Percentiles rank a stretch among this genome's conserved stretches.
phyloP scores from a whole-genome alignment of 2,888 invertebrate genomes.

The Oeneis ivallda region DNA sequence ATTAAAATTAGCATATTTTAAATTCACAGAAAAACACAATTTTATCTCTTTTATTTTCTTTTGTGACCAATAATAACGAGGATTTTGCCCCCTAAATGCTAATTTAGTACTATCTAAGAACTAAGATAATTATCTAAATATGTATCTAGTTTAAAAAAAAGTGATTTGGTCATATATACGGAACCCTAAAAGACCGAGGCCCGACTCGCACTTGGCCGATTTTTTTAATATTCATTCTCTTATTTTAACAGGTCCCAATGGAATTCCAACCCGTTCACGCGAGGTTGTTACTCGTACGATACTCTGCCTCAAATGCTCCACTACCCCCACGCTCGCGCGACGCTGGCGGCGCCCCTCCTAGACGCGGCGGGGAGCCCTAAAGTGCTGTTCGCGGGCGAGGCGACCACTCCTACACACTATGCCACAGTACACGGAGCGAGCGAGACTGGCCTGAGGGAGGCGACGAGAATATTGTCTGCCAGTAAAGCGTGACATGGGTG shows the following conservation, averaged over 20 bases:
- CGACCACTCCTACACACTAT: conserved; percentile 78
- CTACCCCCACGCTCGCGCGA: conserved; percentile 69
- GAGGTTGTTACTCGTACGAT: conserved; percentile 87
- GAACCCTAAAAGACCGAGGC: too few relatives aligned
- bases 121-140: too few relatives aligned
- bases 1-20: too few relatives aligned
- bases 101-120: too few relatives aligned
- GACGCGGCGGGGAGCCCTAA: conserved; percentile 68
- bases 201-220: too few relatives aligned
- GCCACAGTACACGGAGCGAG: conserved; percentile 88
- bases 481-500: neutral
- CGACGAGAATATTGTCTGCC: conserved; percentile 50
- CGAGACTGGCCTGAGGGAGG: conserved; percentile 85
- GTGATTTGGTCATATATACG: too few relatives aligned
- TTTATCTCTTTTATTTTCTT: too few relatives aligned
- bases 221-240: too few relatives aligned
- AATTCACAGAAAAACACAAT: too few relatives aligned
- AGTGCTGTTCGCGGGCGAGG: conserved; percentile 84
- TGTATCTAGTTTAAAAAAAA: too few relatives aligned
- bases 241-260: conserved; percentile 83
- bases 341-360: conserved; percentile 81
- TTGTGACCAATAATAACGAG: too few relatives aligned
- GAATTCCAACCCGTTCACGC: conserved; percentile 85
- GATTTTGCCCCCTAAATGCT: too few relatives aligned
- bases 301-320: conserved; percentile 73